These are phyloP conservation scores for Sinocyclocheilus maitianheensis DNA, from an alignment of 2,113 vertebrate species.

Conservation along the genomic window DNA sequence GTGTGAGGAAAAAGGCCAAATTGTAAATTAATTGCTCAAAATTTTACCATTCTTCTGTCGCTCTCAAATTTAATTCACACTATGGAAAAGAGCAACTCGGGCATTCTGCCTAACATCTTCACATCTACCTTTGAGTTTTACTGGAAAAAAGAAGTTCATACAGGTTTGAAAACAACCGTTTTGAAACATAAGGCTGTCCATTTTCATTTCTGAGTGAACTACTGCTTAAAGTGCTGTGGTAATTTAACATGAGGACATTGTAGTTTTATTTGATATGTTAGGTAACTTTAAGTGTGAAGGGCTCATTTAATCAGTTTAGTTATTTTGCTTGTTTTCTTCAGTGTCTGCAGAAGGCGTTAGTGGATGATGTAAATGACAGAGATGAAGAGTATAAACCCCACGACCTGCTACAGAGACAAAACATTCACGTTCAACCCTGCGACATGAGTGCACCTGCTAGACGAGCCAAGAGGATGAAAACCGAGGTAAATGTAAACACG, in stretches of 20 bases:
- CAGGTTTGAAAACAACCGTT: background rate
- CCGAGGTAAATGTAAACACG: conserved; percentile 76
- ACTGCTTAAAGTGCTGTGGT: no score
- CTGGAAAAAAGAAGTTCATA: no score
- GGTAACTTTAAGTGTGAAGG: background rate
- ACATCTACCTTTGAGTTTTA: background rate
- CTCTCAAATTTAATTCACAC: background rate
- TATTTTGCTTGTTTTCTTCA: conserved; percentile 57
- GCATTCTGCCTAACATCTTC: background rate
- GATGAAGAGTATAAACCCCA: conserved; percentile 89
- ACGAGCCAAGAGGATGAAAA: conserved; percentile 86
- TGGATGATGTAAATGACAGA: conserved; percentile 71
- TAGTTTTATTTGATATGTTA: background rate
- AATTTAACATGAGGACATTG: background rate
- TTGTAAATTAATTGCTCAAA: background rate
- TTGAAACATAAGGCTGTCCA: background rate
- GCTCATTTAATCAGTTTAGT: background rate
- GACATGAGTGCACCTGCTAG: conserved; percentile 80
- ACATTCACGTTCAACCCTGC: conserved; percentile 69
- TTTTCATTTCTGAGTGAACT: background rate
- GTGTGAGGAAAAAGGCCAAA: background rate
- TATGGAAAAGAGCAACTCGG: background rate
- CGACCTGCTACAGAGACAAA: conserved; percentile 81
- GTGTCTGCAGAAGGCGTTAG: conserved; percentile 85
- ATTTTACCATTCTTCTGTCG: background rate